Evolutionary conservation across 2,113 vertebrate species (phyloP).

Genomic region (Nothobranchius furzeri): DNA sequence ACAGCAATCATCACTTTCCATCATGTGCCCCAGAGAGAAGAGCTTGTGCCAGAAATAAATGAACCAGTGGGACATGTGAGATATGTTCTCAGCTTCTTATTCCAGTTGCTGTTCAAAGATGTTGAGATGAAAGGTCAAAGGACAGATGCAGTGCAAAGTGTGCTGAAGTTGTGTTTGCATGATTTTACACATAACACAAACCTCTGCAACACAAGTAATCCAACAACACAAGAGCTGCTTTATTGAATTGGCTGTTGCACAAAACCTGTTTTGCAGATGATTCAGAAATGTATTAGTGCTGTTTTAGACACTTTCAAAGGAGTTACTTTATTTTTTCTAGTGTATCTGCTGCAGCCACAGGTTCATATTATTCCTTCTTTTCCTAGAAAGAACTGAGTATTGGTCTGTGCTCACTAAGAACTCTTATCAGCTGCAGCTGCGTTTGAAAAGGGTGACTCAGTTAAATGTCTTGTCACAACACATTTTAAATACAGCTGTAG

Average conservation of each 20-base stretch:
- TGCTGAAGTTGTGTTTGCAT: not conserved
- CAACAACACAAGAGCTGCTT: not conserved
- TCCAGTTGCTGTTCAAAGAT: conserved; percentile 23
- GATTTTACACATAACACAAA: not conserved
- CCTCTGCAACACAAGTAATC: no score
- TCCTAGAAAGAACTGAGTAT: not conserved
- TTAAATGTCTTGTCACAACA: conserved; percentile 8
- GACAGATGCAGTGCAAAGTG: conserved; percentile 3
- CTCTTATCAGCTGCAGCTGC: conserved; percentile 4
- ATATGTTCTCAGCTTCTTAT: conserved; percentile 32
- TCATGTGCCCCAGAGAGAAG: conserved; percentile 18
- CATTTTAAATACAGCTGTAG: conserved; percentile 2
- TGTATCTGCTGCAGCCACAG: not conserved
- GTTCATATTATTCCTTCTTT: not conserved
- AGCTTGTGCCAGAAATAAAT: conserved; percentile 48
- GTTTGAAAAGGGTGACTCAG: conserved; percentile 6
- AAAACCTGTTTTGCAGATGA: not conserved
- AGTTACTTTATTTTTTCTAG: not conserved
- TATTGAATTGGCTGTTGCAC: not conserved
- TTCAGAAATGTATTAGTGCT: not conserved
- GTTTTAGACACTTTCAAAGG: not conserved
- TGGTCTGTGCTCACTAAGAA: not conserved
- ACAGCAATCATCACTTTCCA: conserved; percentile 38
- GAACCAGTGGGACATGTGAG: conserved; percentile 22
- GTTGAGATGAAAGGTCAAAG: conserved; percentile 41